Base-by-base conservation (phyloP, 2,888 invertebrate genomes). In the Sthenelais limicola region DNA sequence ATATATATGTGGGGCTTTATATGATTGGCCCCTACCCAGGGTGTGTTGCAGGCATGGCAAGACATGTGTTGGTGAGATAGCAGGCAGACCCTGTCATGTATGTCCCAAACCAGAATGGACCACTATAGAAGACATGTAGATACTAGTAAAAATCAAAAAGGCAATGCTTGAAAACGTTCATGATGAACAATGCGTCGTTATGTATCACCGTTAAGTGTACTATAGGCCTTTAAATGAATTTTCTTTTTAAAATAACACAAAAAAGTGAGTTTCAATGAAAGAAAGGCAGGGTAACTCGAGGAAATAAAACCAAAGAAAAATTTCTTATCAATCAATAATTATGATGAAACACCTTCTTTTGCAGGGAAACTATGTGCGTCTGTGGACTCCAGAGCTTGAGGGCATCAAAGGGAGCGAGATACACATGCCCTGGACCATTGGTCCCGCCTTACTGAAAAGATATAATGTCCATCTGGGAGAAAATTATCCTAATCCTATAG, bases 311-410 rank as follows among this genome's bases (percentile, higher is more conserved):
- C 7, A 18, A 18, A 9, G 12, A 9, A 21, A 18, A 12, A 51
- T 51, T 51, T 21, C 24, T 21, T 51, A 18, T 51, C 9, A 9
- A 18, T 18, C 21, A 21, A 7, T 18, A 51, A 18, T 48, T 18
- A 18, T 21, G 12, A 51, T 18, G 30, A 21, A 12, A 18, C 21
- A 4, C 3, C 21, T 21, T 80, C 77, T 58, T 78, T 81, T 77
- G 72, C 82, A 84, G 82, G 85, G 88, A n/a, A 81, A 85, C 3
- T 88, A 82, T 78, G 81, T 86, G 1, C 77, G 85, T 18, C 74
- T 82, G 51, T 88, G 86, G 86, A 80, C 87, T 12, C 86, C 86
- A 21, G 87, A 87, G 74, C 77, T 88, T 68, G 74, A 75, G 28
- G 76, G 78, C 21, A 70, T 84, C 3, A 78, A 76, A 33, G 81